Percentiles rank a stretch among this genome's conserved stretches.
These are phyloP conservation scores for Meteorus cinctellus DNA, from an alignment of 2,888 invertebrate species.

Conservation along the genomic window DNA sequence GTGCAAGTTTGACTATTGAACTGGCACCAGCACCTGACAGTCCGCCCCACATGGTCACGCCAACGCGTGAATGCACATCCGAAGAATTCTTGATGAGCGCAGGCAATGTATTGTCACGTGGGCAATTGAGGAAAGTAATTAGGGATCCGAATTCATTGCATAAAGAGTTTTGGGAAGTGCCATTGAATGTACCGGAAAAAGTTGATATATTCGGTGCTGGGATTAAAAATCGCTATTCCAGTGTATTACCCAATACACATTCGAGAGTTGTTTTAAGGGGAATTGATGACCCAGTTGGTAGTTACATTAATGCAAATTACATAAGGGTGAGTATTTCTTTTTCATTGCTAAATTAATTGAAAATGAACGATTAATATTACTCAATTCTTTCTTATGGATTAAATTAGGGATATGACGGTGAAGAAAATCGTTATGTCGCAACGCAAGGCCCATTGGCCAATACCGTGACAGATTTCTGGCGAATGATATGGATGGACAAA, in stretches of 20 bases:
- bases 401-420: slow-evolving; percentile 90
- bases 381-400: slow-evolving; percentile 6
- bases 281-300: slow-evolving; percentile 77
- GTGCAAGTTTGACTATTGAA: slow-evolving; percentile 91
- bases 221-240: slow-evolving; percentile 91
- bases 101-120: slow-evolving; percentile 75
- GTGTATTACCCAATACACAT: slow-evolving; percentile 91
- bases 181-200: slow-evolving; percentile 92
- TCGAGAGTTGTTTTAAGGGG: slow-evolving; percentile 84
- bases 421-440: slow-evolving; percentile 90
- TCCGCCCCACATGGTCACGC: slow-evolving; percentile 74
- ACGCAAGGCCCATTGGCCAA: slow-evolving; percentile 94
- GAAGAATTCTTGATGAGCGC: slow-evolving; percentile 77
- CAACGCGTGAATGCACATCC: slow-evolving; percentile 76
- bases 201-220: slow-evolving; percentile 92
- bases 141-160: slow-evolving; percentile 77
- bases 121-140: slow-evolving; percentile 74
- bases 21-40: slow-evolving; percentile 73
- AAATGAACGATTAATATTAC: slow-evolving; percentile 11
- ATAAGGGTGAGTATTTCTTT: slow-evolving; percentile 82
- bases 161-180: slow-evolving; percentile 96
- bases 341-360: slow-evolving; percentile 28
- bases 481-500: slow-evolving; percentile 83
- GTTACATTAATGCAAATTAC: slow-evolving; percentile 95
- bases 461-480: slow-evolving; percentile 93